phyloP scores from a whole-genome alignment of 2,888 invertebrate genomes.

The Nebria salina region DNA sequence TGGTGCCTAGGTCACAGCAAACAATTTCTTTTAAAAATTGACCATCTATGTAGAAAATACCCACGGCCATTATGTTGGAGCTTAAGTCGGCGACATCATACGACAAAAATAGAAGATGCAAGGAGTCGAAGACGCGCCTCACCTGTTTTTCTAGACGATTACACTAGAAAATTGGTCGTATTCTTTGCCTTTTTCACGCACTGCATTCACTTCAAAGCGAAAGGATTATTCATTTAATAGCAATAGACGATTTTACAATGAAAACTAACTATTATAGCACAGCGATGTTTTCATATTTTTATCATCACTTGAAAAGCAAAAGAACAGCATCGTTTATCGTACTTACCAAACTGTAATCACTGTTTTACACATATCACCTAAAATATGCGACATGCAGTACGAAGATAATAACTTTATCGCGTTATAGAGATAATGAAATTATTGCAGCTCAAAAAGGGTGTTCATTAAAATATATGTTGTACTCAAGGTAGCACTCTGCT shows the following conservation, averaged over 20 bases:
- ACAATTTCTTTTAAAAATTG: slow-evolving; percentile 38
- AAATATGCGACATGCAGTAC: no score
- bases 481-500: no score
- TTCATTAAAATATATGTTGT: no score
- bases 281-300: neutral
- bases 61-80: slow-evolving; percentile 37
- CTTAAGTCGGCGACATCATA: slow-evolving; percentile 44
- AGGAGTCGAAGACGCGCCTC: slow-evolving; percentile 42
- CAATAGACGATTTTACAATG: neutral
- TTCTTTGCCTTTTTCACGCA: slow-evolving; percentile 45
- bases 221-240: slow-evolving; percentile 26
- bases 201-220: slow-evolving; percentile 22
- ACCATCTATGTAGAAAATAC: slow-evolving; percentile 48
- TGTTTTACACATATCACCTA: no score
- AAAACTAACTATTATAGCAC: neutral
- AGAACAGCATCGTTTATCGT: neutral
- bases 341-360: no score
- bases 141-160: slow-evolving; percentile 50
- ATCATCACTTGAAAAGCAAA: neutral
- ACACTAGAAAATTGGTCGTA: slow-evolving; percentile 50
- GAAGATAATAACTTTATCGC: no score
- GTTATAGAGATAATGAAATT: no score
- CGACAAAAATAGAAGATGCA: slow-evolving; percentile 10
- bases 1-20: slow-evolving; percentile 29
- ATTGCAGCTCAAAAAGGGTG: no score